These are phyloP conservation scores for Rhadinocentrus ornatus DNA, from an alignment of 2,797 vertebrate genomes.

Conservation along the genomic window DNA sequence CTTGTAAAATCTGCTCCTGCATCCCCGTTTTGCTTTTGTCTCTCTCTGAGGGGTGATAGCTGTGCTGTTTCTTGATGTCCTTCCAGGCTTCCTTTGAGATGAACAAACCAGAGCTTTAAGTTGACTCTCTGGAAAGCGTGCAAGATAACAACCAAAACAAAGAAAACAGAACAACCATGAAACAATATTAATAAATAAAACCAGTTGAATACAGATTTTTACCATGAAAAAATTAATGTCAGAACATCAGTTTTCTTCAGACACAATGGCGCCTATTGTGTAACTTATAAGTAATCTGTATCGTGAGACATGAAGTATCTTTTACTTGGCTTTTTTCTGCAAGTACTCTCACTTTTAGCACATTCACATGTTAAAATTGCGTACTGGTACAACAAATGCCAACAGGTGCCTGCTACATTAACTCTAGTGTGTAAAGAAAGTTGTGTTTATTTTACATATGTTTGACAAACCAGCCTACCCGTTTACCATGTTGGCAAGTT, in stretches of 20 bases:
- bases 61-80: constrained; percentile 75
- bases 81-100: constrained; percentile 70
- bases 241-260: background rate
- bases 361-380: background rate
- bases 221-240: background rate
- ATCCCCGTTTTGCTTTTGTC: constrained; percentile 6
- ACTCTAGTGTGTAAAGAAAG: background rate
- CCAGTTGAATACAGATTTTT: background rate
- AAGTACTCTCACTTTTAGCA: background rate
- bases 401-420: background rate
- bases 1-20: constrained; percentile 57
- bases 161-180: constrained; percentile 2
- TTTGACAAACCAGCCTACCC: background rate
- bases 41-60: constrained; percentile 58
- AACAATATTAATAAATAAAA: too few species aligned
- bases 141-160: constrained; percentile 1
- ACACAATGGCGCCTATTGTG: background rate
- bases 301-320: background rate
- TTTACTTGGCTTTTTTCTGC: background rate
- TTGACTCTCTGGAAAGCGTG: background rate
- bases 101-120: constrained; percentile 64
- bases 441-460: background rate
- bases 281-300: background rate
- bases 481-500: background rate
- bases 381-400: background rate